phyloP scores from a whole-genome alignment of 2,888 invertebrate genomes.

The Rhopalosiphum nymphaeae region DNA sequence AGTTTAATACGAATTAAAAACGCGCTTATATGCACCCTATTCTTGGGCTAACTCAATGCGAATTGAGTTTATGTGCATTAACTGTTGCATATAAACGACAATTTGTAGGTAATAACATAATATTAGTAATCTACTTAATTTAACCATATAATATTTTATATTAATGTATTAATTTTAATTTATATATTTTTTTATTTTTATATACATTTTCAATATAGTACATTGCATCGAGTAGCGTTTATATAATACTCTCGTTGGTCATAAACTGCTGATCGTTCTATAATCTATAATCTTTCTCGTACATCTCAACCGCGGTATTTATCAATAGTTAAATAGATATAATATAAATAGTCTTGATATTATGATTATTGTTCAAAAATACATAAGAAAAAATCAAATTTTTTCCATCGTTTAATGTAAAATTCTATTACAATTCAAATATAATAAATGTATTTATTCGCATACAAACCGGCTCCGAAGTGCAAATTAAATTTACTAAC shows the following conservation, averaged over 20 bases:
- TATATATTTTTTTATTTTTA: neutral
- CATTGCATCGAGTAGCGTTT: neutral
- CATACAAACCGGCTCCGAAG: neutral
- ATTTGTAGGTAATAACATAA: neutral
- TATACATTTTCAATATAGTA: neutral
- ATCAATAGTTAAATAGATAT: neutral
- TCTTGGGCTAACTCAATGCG: too few species aligned
- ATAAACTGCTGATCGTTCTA: neutral
- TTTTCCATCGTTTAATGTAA: neutral
- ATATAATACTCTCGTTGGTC: neutral
- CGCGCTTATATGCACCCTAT: too few species aligned
- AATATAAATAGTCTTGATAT: neutral
- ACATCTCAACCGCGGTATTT: neutral
- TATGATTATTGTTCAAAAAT: neutral
- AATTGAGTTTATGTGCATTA: too few species aligned
- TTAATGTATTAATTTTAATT: neutral
- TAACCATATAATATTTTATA: neutral
- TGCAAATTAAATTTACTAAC: neutral
- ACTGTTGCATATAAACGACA: neutral
- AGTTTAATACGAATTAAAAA: too few species aligned
- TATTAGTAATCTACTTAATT: neutral
- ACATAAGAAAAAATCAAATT: neutral
- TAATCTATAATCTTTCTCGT: too few species aligned
- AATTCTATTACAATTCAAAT: neutral
- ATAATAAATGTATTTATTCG: neutral